Conservation (phyloP, 1,140 invertebrate species). For the Aphelenchoides besseyi region DNA sequence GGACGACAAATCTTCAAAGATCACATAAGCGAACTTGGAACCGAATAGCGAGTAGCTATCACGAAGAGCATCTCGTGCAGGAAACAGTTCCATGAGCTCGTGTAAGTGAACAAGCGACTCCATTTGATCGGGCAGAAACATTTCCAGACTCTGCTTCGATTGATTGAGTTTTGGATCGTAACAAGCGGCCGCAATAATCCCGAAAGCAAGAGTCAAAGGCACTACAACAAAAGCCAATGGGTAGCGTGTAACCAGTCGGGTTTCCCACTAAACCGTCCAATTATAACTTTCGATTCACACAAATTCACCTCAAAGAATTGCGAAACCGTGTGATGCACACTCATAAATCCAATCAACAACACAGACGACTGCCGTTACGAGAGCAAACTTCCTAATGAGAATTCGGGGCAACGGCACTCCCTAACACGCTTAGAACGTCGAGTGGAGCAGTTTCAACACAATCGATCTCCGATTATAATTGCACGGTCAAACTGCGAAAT, state of each 20-base stretch:
- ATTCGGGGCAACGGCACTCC: no score
- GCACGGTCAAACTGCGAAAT: no score
- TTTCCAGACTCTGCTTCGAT: slow-evolving; percentile 51
- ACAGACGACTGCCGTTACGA: no score
- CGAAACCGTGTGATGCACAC: slow-evolving; percentile 46
- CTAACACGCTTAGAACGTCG: no score
- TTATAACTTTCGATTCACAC: neutral
- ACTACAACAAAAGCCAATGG: slow-evolving; percentile 47
- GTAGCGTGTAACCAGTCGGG: slow-evolving; percentile 48
- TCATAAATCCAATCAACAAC: slow-evolving; percentile 43
- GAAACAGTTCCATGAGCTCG: slow-evolving; percentile 47
- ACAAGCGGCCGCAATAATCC: slow-evolving; percentile 32
- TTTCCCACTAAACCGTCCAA: slow-evolving; percentile 47
- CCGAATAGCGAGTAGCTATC: slow-evolving; percentile 55
- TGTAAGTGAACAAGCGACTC: slow-evolving; percentile 20
- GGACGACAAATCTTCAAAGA: slow-evolving; percentile 39
- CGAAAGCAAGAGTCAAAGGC: slow-evolving; percentile 37
- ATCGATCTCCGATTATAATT: no score
- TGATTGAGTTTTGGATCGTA: slow-evolving; percentile 47
- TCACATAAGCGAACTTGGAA: slow-evolving; percentile 53
- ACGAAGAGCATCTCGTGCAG: slow-evolving; percentile 47
- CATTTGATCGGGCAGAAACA: slow-evolving; percentile 56
- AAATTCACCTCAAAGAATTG: slow-evolving; percentile 49
- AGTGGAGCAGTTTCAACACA: no score
- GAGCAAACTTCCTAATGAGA: no score